Conservation (phyloP, 2,113 vertebrate genomes). For the Gobio gobio region DNA sequence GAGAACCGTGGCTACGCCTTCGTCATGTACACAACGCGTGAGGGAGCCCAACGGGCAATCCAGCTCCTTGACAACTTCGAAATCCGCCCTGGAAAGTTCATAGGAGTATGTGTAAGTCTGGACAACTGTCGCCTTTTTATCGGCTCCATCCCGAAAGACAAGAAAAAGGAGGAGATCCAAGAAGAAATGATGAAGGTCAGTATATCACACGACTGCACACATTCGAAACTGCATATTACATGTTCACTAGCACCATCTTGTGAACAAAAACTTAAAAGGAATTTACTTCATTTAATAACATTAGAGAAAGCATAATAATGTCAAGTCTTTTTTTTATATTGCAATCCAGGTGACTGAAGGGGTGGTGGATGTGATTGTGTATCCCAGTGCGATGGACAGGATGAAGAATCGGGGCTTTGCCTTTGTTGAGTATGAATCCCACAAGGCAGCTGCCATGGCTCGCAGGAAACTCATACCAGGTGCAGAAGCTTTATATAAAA, state of each 20-base stretch:
- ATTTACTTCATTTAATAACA: neutral
- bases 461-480: constrained; percentile 89
- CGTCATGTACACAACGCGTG: constrained; percentile 92
- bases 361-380: constrained; percentile 93
- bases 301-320: neutral
- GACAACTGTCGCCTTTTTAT: constrained; percentile 96
- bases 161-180: constrained; percentile 92
- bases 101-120: constrained; percentile 93
- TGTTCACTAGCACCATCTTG: neutral
- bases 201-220: neutral
- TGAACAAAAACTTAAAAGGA: neutral
- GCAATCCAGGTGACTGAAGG: constrained; percentile 84
- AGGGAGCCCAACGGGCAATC: constrained; percentile 89
- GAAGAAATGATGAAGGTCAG: constrained; percentile 89
- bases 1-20: constrained; percentile 97
- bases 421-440: constrained; percentile 94
- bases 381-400: constrained; percentile 88
- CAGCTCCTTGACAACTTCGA: constrained; percentile 90
- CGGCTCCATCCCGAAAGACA: constrained; percentile 93
- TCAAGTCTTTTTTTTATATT: neutral
- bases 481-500: constrained; percentile 59
- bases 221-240: neutral
- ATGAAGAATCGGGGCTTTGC: constrained; percentile 93
- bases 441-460: constrained; percentile 95
- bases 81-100: constrained; percentile 89